Percentiles rank a stretch among this genome's conserved stretches.
phyloP scores from a whole-genome alignment of 2,888 invertebrate species.

The Luperina nickerlii region DNA sequence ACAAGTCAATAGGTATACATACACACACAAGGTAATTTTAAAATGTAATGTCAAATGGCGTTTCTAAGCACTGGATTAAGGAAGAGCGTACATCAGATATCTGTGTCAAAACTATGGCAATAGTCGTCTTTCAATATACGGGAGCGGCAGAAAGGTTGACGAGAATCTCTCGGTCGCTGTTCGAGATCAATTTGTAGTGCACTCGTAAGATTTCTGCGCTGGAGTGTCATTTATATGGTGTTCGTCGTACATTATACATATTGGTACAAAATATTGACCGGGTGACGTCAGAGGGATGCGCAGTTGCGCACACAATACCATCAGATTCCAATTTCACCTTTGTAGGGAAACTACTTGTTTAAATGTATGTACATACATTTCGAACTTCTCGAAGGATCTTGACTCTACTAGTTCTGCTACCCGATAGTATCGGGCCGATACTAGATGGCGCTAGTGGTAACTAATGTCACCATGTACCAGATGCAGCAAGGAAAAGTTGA shows the following conservation, averaged over 20 bases:
- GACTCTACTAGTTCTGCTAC: too few species aligned
- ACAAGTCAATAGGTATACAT: too few species aligned
- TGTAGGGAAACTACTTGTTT: neutral
- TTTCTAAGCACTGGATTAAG: neutral
- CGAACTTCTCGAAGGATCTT: too few species aligned
- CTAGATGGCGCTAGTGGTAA: too few species aligned
- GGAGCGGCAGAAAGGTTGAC: neutral
- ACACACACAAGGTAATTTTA: too few species aligned
- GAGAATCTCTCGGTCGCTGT: neutral
- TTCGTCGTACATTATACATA: neutral
- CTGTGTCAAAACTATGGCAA: neutral
- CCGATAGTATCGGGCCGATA: too few species aligned
- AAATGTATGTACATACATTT: too few species aligned
- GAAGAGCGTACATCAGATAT: neutral
- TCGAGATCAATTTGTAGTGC: neutral
- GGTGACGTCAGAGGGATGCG: conserved; percentile 14
- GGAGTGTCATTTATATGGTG: neutral
- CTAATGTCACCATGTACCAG: too few species aligned
- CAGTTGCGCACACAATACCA: conserved; percentile 15
- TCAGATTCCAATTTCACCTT: conserved; percentile 29
- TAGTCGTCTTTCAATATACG: neutral
- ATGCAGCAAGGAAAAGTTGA: too few species aligned
- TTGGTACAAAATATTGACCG: neutral
- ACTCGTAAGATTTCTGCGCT: conserved; percentile 2
- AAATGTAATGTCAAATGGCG: too few species aligned